A percentile compares a stretch with the other conserved stretches of the same genome.
phyloP scores from a whole-genome alignment of 2,797 vertebrate species.

The Oreortyx pictus region DNA sequence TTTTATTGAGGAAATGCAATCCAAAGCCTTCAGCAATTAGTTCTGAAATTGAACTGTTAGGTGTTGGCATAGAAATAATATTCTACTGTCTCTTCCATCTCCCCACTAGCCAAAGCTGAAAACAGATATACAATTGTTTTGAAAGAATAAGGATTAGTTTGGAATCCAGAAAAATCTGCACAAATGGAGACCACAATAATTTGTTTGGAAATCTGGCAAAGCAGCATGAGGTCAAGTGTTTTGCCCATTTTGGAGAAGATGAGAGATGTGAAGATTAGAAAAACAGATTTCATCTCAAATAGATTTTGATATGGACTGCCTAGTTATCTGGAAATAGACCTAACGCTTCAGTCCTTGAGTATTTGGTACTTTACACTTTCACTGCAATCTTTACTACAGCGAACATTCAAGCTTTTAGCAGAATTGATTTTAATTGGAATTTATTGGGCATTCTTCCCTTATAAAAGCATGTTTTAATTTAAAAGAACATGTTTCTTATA shows the following conservation, averaged over 20 bases:
- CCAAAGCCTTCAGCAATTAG: background rate
- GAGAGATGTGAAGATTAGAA: background rate
- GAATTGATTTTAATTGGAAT: slow-evolving; percentile 32
- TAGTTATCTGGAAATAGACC: slow-evolving; percentile 20
- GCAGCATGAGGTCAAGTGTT: background rate
- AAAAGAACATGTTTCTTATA: slow-evolving; percentile 13
- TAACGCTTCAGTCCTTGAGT: background rate
- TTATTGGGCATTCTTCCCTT: slow-evolving; percentile 18
- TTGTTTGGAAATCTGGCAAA: background rate
- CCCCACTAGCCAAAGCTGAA: background rate
- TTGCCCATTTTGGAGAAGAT: background rate
- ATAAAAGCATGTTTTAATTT: slow-evolving; percentile 50
- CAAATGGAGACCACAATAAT: background rate
- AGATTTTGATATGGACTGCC: background rate
- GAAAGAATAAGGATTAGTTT: background rate
- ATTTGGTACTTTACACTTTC: background rate
- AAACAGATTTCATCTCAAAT: background rate
- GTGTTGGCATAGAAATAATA: background rate
- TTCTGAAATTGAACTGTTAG: background rate
- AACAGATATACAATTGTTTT: background rate
- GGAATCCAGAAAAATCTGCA: background rate
- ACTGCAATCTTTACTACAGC: slow-evolving; percentile 41
- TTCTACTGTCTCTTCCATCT: background rate
- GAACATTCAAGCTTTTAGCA: slow-evolving; percentile 12
- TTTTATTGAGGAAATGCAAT: background rate